These are phyloP conservation scores for Sarcophilus harrisii DNA, from an alignment of 2,797 vertebrate species.

Conservation along the genomic window DNA sequence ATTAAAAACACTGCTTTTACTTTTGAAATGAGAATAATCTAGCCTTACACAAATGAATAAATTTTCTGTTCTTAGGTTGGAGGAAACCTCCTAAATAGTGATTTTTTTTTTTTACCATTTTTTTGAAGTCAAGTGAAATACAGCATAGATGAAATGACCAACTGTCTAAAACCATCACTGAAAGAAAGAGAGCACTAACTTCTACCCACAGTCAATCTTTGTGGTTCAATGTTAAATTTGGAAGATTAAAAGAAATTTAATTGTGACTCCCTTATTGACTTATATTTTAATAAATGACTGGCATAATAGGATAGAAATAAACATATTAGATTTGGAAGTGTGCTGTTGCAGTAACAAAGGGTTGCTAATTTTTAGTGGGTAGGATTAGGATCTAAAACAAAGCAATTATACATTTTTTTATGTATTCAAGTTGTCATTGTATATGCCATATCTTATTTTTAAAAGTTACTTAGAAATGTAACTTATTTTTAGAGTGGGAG, in stretches of 20 bases:
- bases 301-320: background rate
- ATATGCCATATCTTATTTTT: background rate
- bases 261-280: constrained; percentile 27
- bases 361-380: background rate
- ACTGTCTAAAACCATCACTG: background rate
- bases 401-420: background rate
- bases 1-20: constrained; percentile 31
- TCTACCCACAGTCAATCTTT: background rate
- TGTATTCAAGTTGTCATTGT: background rate
- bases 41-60: background rate
- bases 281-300: constrained; percentile 24
- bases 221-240: background rate
- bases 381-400: background rate
- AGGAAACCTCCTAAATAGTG: background rate
- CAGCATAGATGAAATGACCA: background rate
- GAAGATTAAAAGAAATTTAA: background rate
- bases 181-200: background rate
- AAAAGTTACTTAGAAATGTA: background rate
- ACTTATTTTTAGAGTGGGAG: constrained; percentile 4
- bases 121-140: background rate
- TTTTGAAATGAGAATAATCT: background rate
- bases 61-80: background rate
- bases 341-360: constrained; percentile 14
- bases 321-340: constrained; percentile 10
- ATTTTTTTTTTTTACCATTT: background rate